Evolutionary conservation across 2,797 vertebrate species (phyloP), one percentile per base, ranked within the genome.

Genomic region (Lepilemur ruficaudatus): DNA sequence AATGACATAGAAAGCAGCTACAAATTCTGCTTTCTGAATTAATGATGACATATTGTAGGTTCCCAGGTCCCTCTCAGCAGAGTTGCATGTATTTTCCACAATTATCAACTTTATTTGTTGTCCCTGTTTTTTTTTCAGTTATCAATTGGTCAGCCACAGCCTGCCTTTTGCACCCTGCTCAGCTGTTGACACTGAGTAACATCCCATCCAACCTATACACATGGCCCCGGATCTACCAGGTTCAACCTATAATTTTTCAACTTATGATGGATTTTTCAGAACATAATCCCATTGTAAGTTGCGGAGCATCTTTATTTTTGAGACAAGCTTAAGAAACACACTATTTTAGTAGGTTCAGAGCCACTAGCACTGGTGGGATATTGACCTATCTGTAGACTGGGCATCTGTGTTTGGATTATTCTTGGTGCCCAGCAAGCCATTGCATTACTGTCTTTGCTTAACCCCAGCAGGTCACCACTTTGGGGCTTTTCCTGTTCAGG

Each of bases 11-110:
- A 80, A 73, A 10, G 41, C 10, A 5, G 23, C 7, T 8, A 35
- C 22, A 14, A 25, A 72, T 50, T 85, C 41, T 91, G 50, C 25
- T 87, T 78, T 90, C 22, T 80, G 52, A 80, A 69, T 73, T 61
- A 23, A 14, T 15, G 14, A 28, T 12, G 2, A 5, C 5, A 0
- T 28, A 11, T 7, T 5, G 4, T 25, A 41, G 35, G 28, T 59
- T 50, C 5, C 22, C 3, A 11, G 7, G 32, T 25, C 41, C 6
- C 14, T 48, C 17, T 78, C 41, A 32, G 20, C 15, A 35, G 78
- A 52, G 13, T 87, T 23, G 12, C 10, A 1, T 46, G 5, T 59
- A 10, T 76, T 82, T 93, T 67, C 46, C 52, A 82, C 1, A 46
- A 4, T 48, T 18, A 25, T 7, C 20, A 48, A 52, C 4, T 88